Evolutionary conservation across 2,113 vertebrate genomes (phyloP).

Genomic region (Sebastes schlegelii): DNA sequence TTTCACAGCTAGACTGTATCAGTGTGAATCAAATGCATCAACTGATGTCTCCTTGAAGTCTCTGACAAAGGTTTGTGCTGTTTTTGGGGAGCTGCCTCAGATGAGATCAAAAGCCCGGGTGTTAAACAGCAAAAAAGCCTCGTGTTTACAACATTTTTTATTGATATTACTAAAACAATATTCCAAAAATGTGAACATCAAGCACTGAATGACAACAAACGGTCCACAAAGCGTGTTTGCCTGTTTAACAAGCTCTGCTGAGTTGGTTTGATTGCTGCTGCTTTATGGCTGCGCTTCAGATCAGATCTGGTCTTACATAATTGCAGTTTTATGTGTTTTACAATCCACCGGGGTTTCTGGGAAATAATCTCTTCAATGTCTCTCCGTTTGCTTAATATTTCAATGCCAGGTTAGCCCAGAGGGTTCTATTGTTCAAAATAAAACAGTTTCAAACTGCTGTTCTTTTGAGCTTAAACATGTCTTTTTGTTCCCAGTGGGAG

Average conservation of each 20-base stretch:
- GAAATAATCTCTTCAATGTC: neutral
- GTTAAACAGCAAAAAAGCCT: slow-evolving; percentile 14
- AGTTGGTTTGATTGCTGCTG: neutral
- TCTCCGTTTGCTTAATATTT: slow-evolving; percentile 20
- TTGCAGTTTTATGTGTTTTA: slow-evolving; percentile 10
- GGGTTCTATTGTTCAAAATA: neutral
- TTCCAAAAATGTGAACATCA: slow-evolving; percentile 22
- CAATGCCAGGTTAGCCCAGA: neutral
- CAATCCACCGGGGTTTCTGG: slow-evolving; percentile 2
- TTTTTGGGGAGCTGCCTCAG: slow-evolving; percentile 36
- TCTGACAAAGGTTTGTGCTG: slow-evolving; percentile 41
- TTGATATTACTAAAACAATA: slow-evolving; percentile 13
- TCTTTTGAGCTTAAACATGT: slow-evolving; percentile 1
- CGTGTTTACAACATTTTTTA: slow-evolving; percentile 19
- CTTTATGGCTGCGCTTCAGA: neutral
- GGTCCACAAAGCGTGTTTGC: neutral
- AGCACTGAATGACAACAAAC: neutral
- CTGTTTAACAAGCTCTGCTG: neutral
- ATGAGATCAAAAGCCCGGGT: slow-evolving; percentile 20
- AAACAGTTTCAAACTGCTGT: neutral
- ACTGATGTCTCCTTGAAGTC: slow-evolving; percentile 36
- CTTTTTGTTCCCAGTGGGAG: neutral
- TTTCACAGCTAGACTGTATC: neutral
- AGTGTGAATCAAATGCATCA: slow-evolving; percentile 29
- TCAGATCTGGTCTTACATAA: slow-evolving; percentile 1